A percentile compares a stretch with the other conserved stretches of the same genome.
Evolutionary conservation across 2,888 invertebrate species (phyloP).

Genomic region (Altica lythri): DNA sequence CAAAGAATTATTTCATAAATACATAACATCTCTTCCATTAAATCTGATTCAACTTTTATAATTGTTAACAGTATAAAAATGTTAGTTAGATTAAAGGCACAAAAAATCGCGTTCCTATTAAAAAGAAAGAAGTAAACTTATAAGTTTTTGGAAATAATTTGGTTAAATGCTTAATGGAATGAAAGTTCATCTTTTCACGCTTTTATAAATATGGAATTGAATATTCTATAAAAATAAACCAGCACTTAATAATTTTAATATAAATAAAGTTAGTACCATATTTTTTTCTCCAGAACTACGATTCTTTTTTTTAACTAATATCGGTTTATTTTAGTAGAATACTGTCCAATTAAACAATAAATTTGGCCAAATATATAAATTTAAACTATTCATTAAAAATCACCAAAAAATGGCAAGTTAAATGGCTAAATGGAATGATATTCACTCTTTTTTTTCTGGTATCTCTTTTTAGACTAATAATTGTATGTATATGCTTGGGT

Average conservation of each 20-base stretch:
- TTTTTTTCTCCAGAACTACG: no score
- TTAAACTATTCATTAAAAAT: no score
- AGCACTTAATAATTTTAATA: no score
- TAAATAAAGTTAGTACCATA: no score
- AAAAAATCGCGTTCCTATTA: slow-evolving; percentile 23
- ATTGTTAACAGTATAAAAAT: slow-evolving; percentile 15
- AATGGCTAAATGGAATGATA: slow-evolving; percentile 30
- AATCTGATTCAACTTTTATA: slow-evolving; percentile 6
- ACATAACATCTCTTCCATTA: neutral
- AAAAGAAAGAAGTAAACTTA: slow-evolving; percentile 8
- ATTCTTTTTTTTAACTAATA: no score
- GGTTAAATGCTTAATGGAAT: neutral
- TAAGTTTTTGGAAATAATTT: slow-evolving; percentile 6
- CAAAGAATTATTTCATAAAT: neutral
- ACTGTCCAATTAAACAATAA: neutral
- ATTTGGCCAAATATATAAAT: no score
- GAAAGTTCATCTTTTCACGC: no score
- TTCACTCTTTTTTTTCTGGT: neutral
- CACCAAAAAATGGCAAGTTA: slow-evolving; percentile 31
- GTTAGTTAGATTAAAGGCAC: slow-evolving; percentile 31
- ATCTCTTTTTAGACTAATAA: neutral
- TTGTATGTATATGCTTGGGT: neutral
- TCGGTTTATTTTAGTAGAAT: no score
- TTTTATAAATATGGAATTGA: no score
- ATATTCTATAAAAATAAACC: no score